Conservation (phyloP, 2,113 vertebrate species). For the Mustela lutreola region DNA sequence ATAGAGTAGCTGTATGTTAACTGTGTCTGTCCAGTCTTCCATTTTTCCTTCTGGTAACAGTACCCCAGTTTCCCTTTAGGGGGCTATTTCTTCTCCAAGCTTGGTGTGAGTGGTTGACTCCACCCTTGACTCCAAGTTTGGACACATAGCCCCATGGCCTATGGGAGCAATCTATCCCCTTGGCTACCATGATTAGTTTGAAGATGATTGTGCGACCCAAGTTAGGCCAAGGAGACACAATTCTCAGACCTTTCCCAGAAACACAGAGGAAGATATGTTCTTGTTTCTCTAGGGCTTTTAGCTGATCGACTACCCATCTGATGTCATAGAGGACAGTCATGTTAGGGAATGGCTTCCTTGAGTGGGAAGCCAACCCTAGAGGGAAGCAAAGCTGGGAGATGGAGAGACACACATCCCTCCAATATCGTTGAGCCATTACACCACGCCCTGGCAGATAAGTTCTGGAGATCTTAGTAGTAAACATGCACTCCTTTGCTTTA, state of each 20-base stretch:
- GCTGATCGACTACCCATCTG: neutral
- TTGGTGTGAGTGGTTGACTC: neutral
- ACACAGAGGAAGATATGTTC: neutral
- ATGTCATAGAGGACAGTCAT: fast-evolving
- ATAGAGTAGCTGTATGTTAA: fast-evolving
- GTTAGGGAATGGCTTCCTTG: neutral
- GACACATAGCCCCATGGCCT: neutral
- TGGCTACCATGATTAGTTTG: neutral
- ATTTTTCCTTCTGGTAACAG: neutral
- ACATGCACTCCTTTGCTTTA: neutral
- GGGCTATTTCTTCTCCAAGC: fast-evolving
- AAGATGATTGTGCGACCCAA: neutral
- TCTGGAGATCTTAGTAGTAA: neutral
- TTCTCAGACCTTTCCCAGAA: neutral
- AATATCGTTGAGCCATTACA: fast-evolving
- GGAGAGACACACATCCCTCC: neutral
- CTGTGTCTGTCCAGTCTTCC: neutral
- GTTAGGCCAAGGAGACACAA: neutral
- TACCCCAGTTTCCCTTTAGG: too few relatives aligned
- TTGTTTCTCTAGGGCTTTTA: neutral
- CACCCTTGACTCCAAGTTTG: neutral
- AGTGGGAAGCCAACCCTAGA: neutral
- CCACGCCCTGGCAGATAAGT: neutral
- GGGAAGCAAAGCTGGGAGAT: neutral
- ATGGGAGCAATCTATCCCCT: neutral